Percentiles rank a stretch among this genome's conserved stretches.
These are phyloP conservation scores for Erythrocercus mccallii DNA, from an alignment of 2,113 vertebrate species.

Conservation along the genomic window DNA sequence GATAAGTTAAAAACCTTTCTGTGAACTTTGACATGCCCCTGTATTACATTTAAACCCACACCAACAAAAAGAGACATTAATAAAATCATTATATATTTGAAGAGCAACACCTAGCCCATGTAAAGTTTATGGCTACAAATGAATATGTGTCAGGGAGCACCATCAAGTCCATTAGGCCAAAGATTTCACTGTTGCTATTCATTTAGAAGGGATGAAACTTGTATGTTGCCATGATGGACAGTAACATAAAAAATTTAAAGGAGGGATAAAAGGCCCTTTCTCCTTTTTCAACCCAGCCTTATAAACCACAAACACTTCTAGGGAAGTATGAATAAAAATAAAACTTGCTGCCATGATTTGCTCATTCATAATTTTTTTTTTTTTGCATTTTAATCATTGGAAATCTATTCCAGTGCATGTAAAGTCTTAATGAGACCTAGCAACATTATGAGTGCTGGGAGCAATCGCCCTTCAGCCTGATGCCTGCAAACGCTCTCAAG, in stretches of 20 bases:
- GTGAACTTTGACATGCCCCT: neutral
- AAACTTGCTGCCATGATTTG: neutral
- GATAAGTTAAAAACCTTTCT: constrained; percentile 27
- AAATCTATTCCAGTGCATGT: constrained; percentile 27
- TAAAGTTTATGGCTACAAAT: constrained; percentile 51
- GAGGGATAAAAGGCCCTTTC: neutral
- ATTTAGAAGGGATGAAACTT: neutral
- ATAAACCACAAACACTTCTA: neutral
- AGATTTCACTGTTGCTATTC: neutral
- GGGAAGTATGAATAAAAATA: neutral
- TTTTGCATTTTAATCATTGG: constrained; percentile 58
- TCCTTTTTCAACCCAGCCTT: neutral
- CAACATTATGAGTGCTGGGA: constrained; percentile 35
- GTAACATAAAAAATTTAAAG: neutral
- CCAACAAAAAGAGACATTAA: constrained; percentile 37
- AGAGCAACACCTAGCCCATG: constrained; percentile 3
- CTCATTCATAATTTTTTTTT: constrained; percentile 54
- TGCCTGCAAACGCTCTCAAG: constrained; percentile 53
- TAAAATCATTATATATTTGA: constrained; percentile 53
- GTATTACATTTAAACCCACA: constrained; percentile 20
- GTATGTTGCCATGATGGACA: neutral
- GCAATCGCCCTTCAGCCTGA: constrained; percentile 57
- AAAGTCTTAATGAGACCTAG: constrained; percentile 68
- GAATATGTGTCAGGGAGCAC: neutral
- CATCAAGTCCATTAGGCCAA: constrained; percentile 37